Evolutionary conservation across 2,797 vertebrate genomes (phyloP).

Genomic region (Bucorvus abyssinicus): DNA sequence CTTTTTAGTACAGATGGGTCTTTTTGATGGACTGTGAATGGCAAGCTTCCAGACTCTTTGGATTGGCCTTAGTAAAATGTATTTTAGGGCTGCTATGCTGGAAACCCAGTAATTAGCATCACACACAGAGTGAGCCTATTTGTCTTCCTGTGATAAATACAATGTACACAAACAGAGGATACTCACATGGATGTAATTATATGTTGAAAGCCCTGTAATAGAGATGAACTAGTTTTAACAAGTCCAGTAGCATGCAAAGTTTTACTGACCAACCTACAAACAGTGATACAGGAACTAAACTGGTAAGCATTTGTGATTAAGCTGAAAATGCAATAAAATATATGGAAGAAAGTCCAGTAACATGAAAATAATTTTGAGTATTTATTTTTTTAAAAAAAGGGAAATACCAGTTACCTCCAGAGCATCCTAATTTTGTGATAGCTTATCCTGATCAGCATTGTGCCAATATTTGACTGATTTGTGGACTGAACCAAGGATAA

Average conservation of each 20-base stretch:
- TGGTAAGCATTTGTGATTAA: neutral
- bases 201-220: neutral
- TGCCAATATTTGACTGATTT: neutral
- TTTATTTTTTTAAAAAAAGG: neutral
- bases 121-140: neutral
- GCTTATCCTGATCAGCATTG: neutral
- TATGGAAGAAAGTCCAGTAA: neutral
- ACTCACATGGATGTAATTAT: neutral
- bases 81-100: neutral
- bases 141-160: slow-evolving; percentile 12
- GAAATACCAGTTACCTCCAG: neutral
- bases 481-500: neutral
- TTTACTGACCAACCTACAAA: neutral
- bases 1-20: neutral
- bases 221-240: slow-evolving; percentile 8
- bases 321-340: neutral
- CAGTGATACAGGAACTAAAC: neutral
- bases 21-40: neutral
- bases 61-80: neutral
- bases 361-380: neutral
- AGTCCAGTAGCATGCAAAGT: neutral
- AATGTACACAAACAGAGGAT: neutral
- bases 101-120: slow-evolving; percentile 17
- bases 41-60: slow-evolving; percentile 14
- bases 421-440: neutral